Evolutionary conservation across 1,140 invertebrate genomes (phyloP).

Genomic region (Papilio xuthus): DNA sequence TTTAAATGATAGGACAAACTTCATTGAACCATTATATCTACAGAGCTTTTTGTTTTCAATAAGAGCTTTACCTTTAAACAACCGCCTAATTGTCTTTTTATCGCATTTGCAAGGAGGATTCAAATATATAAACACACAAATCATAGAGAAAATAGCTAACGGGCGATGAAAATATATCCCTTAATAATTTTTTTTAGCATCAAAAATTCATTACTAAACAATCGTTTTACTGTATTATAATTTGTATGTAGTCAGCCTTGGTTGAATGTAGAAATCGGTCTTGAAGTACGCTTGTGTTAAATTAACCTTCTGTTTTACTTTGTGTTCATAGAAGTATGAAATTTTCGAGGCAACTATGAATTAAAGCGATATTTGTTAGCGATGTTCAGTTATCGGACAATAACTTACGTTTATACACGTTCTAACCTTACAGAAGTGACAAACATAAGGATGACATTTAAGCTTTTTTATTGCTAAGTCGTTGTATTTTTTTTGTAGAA

Average conservation of each 20-base stretch:
- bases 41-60: no score
- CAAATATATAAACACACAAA: no score
- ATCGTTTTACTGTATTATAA: constrained; percentile 8
- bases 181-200: no score
- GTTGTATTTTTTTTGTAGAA: no score
- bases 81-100: no score
- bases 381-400: constrained; percentile 22
- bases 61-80: no score
- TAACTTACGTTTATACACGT: background rate
- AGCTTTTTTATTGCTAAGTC: no score
- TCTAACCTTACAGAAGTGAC: background rate
- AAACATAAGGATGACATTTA: background rate
- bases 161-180: background rate
- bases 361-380: constrained; percentile 47
- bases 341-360: constrained; percentile 50
- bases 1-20: background rate
- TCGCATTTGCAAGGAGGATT: no score
- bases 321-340: constrained; percentile 47
- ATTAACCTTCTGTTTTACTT: constrained; percentile 54
- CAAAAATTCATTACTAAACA: constrained; percentile 4
- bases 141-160: background rate
- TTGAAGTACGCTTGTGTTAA: constrained; percentile 45
- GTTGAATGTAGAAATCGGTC: constrained; percentile 51
- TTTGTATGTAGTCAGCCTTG: constrained; percentile 44
- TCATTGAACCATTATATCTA: background rate